phyloP scores from a whole-genome alignment of 35 echinoderm and acorn worm species.

The Diadema setosum region DNA sequence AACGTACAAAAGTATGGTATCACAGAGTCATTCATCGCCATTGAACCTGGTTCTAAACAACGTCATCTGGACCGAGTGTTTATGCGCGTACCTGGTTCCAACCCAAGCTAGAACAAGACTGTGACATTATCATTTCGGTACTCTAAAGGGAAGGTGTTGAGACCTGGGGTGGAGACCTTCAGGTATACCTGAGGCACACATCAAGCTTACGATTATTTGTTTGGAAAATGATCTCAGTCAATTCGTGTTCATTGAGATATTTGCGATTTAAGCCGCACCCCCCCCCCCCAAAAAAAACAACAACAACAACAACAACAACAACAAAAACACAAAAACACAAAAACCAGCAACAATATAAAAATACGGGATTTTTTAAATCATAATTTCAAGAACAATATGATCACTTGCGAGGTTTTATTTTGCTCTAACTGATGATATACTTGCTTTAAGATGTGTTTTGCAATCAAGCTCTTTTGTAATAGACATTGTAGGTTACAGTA shows the following conservation, averaged over 20 bases:
- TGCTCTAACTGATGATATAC: neutral
- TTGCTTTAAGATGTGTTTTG: neutral
- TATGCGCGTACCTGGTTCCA: neutral
- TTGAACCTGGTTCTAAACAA: too few species aligned
- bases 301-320: too few species aligned
- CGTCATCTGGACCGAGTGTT: neutral
- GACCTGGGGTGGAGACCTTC: too few species aligned
- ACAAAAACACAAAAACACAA: too few species aligned
- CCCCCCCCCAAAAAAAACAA: too few species aligned
- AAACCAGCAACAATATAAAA: too few species aligned
- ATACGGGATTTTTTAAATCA: neutral
- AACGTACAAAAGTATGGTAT: neutral
- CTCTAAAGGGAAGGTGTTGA: neutral
- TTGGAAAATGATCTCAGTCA: too few species aligned
- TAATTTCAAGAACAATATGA: neutral
- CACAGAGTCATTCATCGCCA: too few species aligned
- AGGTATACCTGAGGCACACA: too few species aligned
- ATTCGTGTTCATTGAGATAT: too few species aligned
- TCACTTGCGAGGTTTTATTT: neutral
- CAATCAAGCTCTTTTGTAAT: neutral
- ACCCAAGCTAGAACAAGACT: neutral
- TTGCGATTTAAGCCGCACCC: too few species aligned
- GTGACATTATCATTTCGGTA: neutral
- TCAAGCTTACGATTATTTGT: too few species aligned
- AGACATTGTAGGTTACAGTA: neutral